These are phyloP conservation scores for Adelges cooleyi DNA, from an alignment of 1,140 invertebrate species.

Conservation along the genomic window DNA sequence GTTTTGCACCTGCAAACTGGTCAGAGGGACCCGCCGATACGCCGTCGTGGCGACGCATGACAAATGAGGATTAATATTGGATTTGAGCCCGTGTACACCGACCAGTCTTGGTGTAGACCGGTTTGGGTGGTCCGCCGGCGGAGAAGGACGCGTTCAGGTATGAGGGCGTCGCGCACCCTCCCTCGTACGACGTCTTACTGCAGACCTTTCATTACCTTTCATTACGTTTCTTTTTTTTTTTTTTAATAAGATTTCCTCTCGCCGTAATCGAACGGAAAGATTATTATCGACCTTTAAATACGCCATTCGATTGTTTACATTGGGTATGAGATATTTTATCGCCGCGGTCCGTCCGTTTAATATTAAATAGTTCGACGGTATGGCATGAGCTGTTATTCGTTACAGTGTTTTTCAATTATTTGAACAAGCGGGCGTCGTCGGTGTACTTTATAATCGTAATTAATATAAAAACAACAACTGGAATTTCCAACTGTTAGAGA, in stretches of 20 bases:
- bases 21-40: no score
- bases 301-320: background rate
- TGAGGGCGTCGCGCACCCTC: background rate
- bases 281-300: slow-evolving; percentile 14
- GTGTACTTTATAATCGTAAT: no score
- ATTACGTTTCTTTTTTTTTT: background rate
- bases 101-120: background rate
- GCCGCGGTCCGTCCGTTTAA: background rate
- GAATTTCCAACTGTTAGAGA: no score
- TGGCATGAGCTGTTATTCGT: no score
- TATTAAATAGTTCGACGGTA: no score
- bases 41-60: background rate
- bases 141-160: background rate
- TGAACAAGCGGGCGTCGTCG: no score
- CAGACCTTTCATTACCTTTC: background rate
- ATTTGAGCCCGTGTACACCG: background rate
- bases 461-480: no score
- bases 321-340: background rate
- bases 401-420: no score
- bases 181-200: background rate
- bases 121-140: slow-evolving; percentile 1
- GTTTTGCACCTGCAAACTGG: no score
- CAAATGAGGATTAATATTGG: background rate
- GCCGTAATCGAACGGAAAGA: background rate
- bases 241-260: no score